Conservation (phyloP, 2,888 invertebrate species). For the Shargacucullia verbasci region DNA sequence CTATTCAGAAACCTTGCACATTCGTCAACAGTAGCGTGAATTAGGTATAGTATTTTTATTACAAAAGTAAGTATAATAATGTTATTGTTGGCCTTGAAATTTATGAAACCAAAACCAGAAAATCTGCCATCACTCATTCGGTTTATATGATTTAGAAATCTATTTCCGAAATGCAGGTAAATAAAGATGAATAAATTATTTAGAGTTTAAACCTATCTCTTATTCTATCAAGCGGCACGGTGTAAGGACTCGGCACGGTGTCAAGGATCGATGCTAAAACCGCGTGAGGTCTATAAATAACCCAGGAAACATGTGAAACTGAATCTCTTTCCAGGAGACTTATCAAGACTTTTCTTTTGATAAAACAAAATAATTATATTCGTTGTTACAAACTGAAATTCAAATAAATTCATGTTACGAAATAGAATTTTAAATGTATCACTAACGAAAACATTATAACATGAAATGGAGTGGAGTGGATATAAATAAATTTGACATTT, state of each 20-base stretch:
- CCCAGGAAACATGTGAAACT: conserved; percentile 52
- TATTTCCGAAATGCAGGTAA: neutral
- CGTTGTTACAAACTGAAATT: conserved; percentile 3
- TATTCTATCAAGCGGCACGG: conserved; percentile 11
- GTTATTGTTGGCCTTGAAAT: no score
- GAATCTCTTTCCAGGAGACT: conserved; percentile 53
- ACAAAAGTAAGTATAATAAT: no score
- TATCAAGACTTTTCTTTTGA: conserved; percentile 51
- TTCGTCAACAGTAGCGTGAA: no score
- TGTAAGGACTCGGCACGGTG: conserved; percentile 45
- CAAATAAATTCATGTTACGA: no score
- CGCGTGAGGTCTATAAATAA: conserved; percentile 69
- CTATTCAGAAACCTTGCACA: conserved; percentile 3
- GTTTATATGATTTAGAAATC: no score
- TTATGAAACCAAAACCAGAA: no score
- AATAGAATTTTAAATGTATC: no score
- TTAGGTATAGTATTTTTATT: no score
- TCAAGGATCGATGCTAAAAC: conserved; percentile 64
- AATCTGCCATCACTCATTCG: no score
- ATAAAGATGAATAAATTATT: neutral
- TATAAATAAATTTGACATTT: no score
- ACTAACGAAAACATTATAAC: no score
- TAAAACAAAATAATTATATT: conserved; percentile 35
- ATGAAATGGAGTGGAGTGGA: no score
- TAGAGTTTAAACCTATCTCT: conserved; percentile 15